Conservation (phyloP, 1,140 invertebrate genomes). For the Hypsibius dujardini region DNA sequence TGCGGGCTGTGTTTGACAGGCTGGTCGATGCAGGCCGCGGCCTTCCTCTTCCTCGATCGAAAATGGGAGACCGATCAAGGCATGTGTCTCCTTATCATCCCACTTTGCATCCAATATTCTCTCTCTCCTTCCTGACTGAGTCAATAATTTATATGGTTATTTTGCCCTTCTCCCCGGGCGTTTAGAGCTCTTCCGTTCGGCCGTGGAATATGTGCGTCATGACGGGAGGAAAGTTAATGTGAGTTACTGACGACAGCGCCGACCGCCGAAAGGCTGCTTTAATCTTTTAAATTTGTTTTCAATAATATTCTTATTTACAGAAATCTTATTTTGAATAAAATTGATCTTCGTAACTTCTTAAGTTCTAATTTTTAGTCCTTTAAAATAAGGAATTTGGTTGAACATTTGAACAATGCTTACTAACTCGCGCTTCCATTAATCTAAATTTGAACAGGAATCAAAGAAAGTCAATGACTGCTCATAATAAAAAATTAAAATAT, state of each 20-base stretch:
- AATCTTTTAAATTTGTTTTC: no score
- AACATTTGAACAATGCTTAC: no score
- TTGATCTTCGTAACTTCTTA: no score
- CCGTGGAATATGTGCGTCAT: constrained; percentile 1
- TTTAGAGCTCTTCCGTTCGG: constrained; percentile 26
- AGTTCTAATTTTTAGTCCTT: constrained; percentile 12
- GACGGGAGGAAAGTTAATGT: constrained; percentile 10
- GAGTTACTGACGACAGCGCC: not conserved
- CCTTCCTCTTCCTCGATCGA: constrained; percentile 61
- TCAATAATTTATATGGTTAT: constrained; percentile 12
- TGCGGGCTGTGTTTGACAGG: constrained; percentile 37
- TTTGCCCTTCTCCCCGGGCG: no score
- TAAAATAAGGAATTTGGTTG: not conserved
- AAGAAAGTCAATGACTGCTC: no score
- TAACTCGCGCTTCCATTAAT: no score
- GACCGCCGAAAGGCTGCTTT: no score
- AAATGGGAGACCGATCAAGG: constrained; percentile 55
- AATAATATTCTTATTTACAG: no score
- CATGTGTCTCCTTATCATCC: not conserved
- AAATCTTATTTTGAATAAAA: no score
- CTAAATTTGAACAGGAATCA: no score
- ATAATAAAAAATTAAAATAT: no score
- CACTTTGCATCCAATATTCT: not conserved
- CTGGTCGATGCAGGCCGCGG: constrained; percentile 71
- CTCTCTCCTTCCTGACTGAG: not conserved